Conservation (phyloP, 2,888 invertebrate species). For the Diplazon laetatorius region DNA sequence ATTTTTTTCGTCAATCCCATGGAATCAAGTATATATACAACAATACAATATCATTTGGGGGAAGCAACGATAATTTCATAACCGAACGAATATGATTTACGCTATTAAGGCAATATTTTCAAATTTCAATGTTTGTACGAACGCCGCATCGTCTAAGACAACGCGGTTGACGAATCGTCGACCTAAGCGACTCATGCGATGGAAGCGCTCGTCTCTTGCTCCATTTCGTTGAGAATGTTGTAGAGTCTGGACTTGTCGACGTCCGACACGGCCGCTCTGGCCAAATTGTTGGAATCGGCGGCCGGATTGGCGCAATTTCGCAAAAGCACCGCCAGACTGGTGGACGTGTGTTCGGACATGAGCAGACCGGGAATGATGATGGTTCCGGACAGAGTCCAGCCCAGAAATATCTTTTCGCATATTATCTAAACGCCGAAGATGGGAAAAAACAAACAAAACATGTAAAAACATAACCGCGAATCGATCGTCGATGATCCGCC, state of each 20-base stretch:
- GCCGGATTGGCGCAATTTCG: slow-evolving; percentile 86
- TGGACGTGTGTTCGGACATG: slow-evolving; percentile 85
- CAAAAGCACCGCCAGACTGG: slow-evolving; percentile 84
- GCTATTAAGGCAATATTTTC: slow-evolving; percentile 54
- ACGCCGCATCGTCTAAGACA: slow-evolving; percentile 9
- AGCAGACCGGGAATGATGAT: slow-evolving; percentile 86
- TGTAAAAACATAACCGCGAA: background rate
- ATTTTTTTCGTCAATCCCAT: slow-evolving; percentile 1
- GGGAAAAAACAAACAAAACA: background rate
- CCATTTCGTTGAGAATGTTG: slow-evolving; percentile 84
- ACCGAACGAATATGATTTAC: slow-evolving; percentile 18
- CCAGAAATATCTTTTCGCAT: slow-evolving; percentile 87
- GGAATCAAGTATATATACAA: background rate
- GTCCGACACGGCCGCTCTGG: slow-evolving; percentile 83
- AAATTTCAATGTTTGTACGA: slow-evolving; percentile 34
- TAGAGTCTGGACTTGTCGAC: slow-evolving; percentile 84
- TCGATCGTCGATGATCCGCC: background rate
- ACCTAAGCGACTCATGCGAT: slow-evolving; percentile 17
- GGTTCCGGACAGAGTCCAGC: slow-evolving; percentile 86
- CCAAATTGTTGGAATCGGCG: slow-evolving; percentile 81
- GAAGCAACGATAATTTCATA: slow-evolving; percentile 31
- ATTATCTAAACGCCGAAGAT: slow-evolving; percentile 85
- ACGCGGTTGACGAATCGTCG: background rate
- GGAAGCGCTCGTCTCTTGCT: slow-evolving; percentile 75
- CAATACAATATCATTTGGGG: slow-evolving; percentile 14